Conservation (phyloP, 2,113 vertebrate species). For the Cinclus mexicanus region DNA sequence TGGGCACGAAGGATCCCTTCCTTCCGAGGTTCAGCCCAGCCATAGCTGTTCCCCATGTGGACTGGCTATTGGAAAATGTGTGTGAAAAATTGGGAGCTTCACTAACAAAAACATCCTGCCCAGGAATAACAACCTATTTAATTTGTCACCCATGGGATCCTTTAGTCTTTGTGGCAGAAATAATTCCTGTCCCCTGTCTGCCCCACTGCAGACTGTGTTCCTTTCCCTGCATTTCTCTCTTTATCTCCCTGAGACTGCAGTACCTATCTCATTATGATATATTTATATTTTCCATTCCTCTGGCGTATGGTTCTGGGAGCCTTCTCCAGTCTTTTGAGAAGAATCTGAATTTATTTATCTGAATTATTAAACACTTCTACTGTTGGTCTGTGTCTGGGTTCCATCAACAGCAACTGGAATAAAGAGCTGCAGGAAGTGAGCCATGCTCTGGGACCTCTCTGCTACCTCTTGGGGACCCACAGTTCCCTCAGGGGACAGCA, state of each 20-base stretch:
- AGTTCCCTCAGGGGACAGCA: background rate
- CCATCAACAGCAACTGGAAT: background rate
- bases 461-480: background rate
- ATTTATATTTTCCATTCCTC: constrained; percentile 22
- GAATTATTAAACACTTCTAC: background rate
- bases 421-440: background rate
- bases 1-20: background rate
- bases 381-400: background rate
- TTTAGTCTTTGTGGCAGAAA: background rate
- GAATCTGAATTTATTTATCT: background rate
- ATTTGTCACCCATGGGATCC: background rate
- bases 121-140: background rate
- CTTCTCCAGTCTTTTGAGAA: background rate
- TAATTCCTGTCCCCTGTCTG: background rate
- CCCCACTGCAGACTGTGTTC: background rate
- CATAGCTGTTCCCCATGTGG: background rate
- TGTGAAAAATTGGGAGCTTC: background rate
- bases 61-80: background rate
- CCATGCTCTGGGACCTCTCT: background rate
- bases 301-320: constrained; percentile 28
- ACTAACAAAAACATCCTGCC: background rate
- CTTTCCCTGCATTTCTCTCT: background rate
- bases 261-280: constrained; percentile 22
- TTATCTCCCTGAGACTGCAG: constrained; percentile 27
- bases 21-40: background rate